Conservation (phyloP, 2,888 invertebrate genomes). For the Chymomyza caudatula region DNA sequence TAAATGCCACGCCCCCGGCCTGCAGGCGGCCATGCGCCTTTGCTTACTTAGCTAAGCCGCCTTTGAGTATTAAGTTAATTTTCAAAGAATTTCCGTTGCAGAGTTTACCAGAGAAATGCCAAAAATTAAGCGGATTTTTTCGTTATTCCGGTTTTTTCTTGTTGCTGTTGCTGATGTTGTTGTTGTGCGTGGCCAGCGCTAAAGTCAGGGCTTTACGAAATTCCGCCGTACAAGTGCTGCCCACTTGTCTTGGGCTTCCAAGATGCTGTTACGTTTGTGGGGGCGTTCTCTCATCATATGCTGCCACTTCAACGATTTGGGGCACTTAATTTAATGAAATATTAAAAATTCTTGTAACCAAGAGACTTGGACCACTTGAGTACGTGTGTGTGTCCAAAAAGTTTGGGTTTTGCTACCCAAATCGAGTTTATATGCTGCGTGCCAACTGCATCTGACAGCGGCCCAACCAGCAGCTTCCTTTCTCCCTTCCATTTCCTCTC, state of each 20-base stretch:
- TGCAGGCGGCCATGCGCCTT: neutral
- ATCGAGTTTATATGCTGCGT: constrained; percentile 16
- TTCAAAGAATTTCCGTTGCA: constrained; percentile 38
- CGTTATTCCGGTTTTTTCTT: neutral
- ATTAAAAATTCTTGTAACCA: constrained; percentile 73
- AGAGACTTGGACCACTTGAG: constrained; percentile 15
- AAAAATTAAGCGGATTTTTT: constrained; percentile 33
- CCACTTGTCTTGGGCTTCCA: constrained; percentile 7
- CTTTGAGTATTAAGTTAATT: constrained; percentile 51
- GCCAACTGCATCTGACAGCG: constrained; percentile 33
- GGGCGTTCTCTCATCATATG: constrained; percentile 58
- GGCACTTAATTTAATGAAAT: constrained; percentile 78
- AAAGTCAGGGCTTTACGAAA: neutral
- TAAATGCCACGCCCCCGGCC: neutral
- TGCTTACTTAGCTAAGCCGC: constrained; percentile 41
- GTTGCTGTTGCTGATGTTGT: neutral
- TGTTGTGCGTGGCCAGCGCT: neutral
- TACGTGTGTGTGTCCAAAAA: neutral
- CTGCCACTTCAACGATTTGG: constrained; percentile 70
- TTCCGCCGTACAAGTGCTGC: neutral
- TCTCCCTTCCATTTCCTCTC: neutral
- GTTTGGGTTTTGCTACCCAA: neutral
- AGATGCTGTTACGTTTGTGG: constrained; percentile 8
- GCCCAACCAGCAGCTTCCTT: neutral
- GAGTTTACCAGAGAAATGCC: constrained; percentile 68